A percentile compares a stretch with the other conserved stretches of the same genome.
These are phyloP conservation scores for Zosterops lateralis DNA, from an alignment of 2,113 vertebrate genomes.

Conservation along the genomic window DNA sequence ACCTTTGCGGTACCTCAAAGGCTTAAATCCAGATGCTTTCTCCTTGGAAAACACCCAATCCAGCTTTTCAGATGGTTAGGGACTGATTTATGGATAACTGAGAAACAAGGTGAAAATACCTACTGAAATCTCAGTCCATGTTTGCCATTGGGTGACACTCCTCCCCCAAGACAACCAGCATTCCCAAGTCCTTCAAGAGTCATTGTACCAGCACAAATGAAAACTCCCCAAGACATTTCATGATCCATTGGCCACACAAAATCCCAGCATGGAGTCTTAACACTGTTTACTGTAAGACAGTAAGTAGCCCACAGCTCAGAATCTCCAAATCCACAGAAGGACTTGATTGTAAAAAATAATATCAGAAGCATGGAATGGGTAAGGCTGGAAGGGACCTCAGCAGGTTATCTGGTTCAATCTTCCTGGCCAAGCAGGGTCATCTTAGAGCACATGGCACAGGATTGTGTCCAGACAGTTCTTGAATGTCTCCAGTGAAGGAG, in stretches of 20 bases:
- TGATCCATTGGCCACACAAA: not conserved
- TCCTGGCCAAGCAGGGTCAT: not conserved
- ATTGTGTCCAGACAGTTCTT: not conserved
- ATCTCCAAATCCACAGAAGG: not conserved
- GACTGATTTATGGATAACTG: not conserved
- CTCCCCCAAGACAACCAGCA: not conserved
- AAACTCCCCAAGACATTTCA: not conserved
- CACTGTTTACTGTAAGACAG: not conserved
- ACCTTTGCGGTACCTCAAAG: not conserved
- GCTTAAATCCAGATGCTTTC: not conserved
- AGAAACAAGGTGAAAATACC: not conserved
- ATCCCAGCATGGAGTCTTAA: not conserved
- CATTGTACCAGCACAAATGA: not conserved
- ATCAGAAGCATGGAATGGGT: accelerated
- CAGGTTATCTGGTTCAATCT: not conserved
- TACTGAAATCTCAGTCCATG: not conserved
- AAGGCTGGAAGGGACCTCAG: not conserved
- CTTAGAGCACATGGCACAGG: not conserved
- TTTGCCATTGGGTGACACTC: not conserved
- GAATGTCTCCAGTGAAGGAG: not conserved
- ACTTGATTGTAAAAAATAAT: not conserved
- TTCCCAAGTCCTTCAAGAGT: not conserved
- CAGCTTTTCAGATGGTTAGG: not conserved
- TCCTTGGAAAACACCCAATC: not conserved
- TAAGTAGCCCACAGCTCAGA: not conserved